Base-by-base conservation (phyloP, 2,797 vertebrate species). In the Monodelphis domestica region DNA sequence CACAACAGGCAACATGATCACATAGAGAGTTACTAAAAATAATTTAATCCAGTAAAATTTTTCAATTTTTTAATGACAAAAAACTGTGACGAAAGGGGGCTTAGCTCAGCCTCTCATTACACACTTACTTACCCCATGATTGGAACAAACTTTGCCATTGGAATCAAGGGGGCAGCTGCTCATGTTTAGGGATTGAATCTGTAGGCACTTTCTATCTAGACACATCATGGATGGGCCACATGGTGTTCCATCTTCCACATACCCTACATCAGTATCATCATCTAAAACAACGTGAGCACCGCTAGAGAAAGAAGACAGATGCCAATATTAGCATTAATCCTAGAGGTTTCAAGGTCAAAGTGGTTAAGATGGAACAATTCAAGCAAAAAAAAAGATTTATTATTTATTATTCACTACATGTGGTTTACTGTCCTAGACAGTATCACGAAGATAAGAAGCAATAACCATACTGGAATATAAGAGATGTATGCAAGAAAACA, bases 221-320 rank as follows among this genome's bases (percentile, higher is more conserved):
- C 99, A 99, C 99, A 99, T 99, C 99, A 99, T 99, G 30, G 99
- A 99, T 89, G 99, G 99, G 97, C 99, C 99, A 98, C 99, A 99
- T 24, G 99, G 99, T 90, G 99, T 99, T 97, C 99, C 99, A 97
- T 99, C 99, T 97, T 99, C 99, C 95, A 99, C 99, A 89, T 99
- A 99, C 97, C 99, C 99, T 98, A 99, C 98, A 98, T 99, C 99
- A 0, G 99, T 99, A 63, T 99, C 99, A 91, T 99, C 99, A 94
- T 99, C 99, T 98, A 99, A 98, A 97, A 99, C 98, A 96, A 99
- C 98, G 50, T 99, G 99, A 97, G 99, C 99, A 96, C 99, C 99
- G 93, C 99, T 99, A 98, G 92, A 93, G 96, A 89, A 97, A 89
- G 95, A 97, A 94, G 84, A 84, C 9, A 97, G n/a, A n/a, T n/a